Base-by-base conservation (phyloP, 2,888 invertebrate species). In the Diarsia dahlii region DNA sequence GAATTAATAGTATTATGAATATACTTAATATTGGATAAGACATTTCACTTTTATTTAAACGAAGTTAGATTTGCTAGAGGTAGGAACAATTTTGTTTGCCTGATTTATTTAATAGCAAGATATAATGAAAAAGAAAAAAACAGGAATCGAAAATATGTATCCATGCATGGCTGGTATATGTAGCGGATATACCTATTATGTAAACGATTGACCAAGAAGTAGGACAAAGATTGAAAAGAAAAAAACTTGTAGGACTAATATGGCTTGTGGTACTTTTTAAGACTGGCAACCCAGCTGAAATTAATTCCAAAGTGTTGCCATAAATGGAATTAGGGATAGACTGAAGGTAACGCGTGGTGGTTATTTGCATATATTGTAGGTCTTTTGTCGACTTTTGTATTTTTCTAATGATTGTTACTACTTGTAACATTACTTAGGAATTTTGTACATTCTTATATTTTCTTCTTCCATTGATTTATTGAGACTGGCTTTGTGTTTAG, bases 331-430 rank as follows among this genome's bases (percentile, higher is more conserved):
- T 81, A 76, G 74, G 60, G 64, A 86, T 82, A 86, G 90, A 90
- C 90, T 90, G 87, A 87, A 72, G 66, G 67, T 48, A 82, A 81
- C 64, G 62, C 76, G 73, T 84, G 82, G 82, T 82, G 82, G 78
- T 86, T 89, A 81, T 75, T 68, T 74, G 68, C n/a, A 34, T 84
- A 84, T 84, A 82, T 64, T 81, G 69, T 77, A 87, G 77, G 84
- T 65, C 76, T 89, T 88, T 89, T 90, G 85, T 89, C 87, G 83
- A 65, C 76, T 89, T 90, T 89, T 90, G 86, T 90, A 90, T 83
- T 84, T 87, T 84, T 86, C 76, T 84, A 86, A 74, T 65, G 39
- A 74, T 76, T 71, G 76, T 78, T 82, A 76, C 81, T 74, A 62
- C 69, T 80, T 67, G 64, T 71, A 74, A 79, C 78, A 76, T 28